phyloP scores from a whole-genome alignment of 2,797 vertebrate species.

The Carapus acus region DNA sequence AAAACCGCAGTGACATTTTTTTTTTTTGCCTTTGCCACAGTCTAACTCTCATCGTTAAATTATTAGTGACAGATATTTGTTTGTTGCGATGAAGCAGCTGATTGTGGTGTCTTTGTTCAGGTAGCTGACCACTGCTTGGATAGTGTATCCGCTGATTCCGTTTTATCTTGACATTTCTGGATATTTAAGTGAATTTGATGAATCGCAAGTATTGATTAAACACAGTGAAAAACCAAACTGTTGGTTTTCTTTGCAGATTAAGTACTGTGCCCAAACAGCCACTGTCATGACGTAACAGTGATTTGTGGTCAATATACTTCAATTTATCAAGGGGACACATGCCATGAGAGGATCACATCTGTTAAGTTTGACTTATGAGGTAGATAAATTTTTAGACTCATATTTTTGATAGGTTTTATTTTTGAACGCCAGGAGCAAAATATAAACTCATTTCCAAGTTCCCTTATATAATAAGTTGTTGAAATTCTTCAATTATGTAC shows the following conservation, averaged over 20 bases:
- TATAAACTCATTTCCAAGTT: slow-evolving; percentile 68
- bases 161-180: slow-evolving; percentile 15
- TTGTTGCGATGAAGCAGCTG: slow-evolving; percentile 17
- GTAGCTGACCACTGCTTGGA: neutral
- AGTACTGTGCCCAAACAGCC: too few relatives aligned
- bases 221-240: slow-evolving; percentile 9
- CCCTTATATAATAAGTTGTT: slow-evolving; percentile 64
- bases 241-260: slow-evolving; percentile 5
- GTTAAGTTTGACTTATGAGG: too few relatives aligned
- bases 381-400: too few relatives aligned
- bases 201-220: slow-evolving; percentile 44
- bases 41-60: too few relatives aligned
- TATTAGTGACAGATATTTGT: neutral
- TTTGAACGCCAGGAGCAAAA: slow-evolving; percentile 60
- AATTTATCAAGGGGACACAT: too few relatives aligned
- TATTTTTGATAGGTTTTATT: slow-evolving; percentile 69
- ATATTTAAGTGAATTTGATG: slow-evolving; percentile 39
- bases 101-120: slow-evolving; percentile 18
- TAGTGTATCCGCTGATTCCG: neutral
- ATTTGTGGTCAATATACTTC: too few relatives aligned
- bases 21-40: too few relatives aligned
- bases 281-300: too few relatives aligned
- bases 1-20: too few relatives aligned
- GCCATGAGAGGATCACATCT: too few relatives aligned
- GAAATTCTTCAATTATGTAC: slow-evolving; percentile 76